A percentile compares a stretch with the other conserved stretches of the same genome.
These are phyloP conservation scores for Phrynocephalus forsythii DNA, from an alignment of 2,797 vertebrate species.

Conservation along the genomic window DNA sequence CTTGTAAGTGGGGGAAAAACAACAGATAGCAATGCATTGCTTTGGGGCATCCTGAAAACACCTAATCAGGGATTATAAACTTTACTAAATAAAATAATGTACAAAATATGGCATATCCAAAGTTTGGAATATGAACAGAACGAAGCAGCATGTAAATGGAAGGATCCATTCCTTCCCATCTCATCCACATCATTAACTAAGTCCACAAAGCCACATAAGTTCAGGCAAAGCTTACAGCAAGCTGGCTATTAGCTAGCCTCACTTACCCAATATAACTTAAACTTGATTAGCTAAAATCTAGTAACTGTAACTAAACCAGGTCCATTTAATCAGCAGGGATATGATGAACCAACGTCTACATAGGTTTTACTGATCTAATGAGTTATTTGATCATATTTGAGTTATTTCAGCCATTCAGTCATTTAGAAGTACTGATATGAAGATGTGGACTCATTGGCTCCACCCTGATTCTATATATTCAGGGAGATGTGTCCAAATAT, in stretches of 20 bases:
- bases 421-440: no score
- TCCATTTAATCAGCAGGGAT: no score
- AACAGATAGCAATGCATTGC: slow-evolving; percentile 47
- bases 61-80: not conserved
- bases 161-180: no score
- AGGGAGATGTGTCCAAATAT: no score
- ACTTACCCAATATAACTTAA: not conserved
- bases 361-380: no score
- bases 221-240: not conserved
- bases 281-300: no score
- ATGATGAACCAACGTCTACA: no score
- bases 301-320: no score
- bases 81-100: not conserved
- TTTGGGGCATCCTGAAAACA: slow-evolving; percentile 20
- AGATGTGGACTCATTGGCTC: no score
- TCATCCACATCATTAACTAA: not conserved
- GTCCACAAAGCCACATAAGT: not conserved
- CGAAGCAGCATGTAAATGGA: not conserved
- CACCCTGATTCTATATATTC: no score
- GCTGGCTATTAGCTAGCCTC: not conserved
- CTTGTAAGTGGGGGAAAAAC: slow-evolving; percentile 75
- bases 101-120: not conserved
- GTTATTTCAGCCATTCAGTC: no score
- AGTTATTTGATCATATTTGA: no score
- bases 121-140: not conserved